Evolutionary conservation across 2,797 vertebrate species (phyloP).

Genomic region (Alcedo atthis): DNA sequence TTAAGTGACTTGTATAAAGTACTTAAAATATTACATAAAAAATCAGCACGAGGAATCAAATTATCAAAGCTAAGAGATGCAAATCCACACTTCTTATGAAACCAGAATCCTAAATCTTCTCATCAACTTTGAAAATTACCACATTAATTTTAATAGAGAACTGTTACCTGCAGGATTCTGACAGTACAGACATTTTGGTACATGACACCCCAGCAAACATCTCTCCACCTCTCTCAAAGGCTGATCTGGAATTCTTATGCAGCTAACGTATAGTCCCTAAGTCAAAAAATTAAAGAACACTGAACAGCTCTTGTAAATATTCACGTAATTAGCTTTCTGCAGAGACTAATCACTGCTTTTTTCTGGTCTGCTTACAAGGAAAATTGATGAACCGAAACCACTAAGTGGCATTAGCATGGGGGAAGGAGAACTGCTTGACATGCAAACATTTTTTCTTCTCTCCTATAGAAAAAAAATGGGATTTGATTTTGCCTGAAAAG

Average conservation of each 20-base stretch:
- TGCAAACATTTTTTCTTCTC: not conserved
- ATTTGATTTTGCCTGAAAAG: not conserved
- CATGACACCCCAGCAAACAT: not conserved
- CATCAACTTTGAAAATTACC: not conserved
- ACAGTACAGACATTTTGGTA: fast-evolving
- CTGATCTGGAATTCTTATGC: not conserved
- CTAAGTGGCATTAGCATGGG: not conserved
- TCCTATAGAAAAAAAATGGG: not conserved
- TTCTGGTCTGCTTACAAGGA: not conserved
- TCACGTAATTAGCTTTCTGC: not conserved
- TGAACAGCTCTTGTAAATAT: not conserved
- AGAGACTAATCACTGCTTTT: not conserved
- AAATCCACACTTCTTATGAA: not conserved
- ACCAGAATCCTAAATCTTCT: not conserved
- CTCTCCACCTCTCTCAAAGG: not conserved
- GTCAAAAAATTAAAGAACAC: not conserved
- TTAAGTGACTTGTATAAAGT: not conserved
- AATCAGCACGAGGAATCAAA: not conserved
- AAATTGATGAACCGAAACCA: not conserved
- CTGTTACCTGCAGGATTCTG: not conserved
- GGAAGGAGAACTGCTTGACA: not conserved
- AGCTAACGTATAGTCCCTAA: not conserved
- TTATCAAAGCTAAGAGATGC: not conserved
- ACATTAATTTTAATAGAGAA: not conserved
- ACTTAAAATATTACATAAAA: not conserved